Percentiles rank a stretch among this genome's conserved stretches.
Conservation (phyloP, 1,140 invertebrate genomes). For the Pseudomyrmex gracilis region DNA sequence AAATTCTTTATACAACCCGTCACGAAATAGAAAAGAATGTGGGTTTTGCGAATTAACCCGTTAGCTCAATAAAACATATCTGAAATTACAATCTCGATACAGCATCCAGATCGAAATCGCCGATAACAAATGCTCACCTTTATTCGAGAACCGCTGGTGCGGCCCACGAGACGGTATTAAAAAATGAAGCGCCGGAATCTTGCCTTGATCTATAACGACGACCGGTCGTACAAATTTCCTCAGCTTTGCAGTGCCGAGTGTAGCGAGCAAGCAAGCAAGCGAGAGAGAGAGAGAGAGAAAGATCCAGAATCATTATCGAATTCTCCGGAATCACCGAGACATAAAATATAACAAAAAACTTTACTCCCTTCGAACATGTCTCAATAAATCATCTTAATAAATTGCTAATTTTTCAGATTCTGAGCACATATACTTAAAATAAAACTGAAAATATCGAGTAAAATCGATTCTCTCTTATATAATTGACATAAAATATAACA, state of each 20-base stretch:
- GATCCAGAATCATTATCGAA: slow-evolving; percentile 58
- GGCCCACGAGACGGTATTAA: slow-evolving; percentile 25
- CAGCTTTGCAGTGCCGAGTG: slow-evolving; percentile 20
- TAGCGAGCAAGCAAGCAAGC: not conserved
- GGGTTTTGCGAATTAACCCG: slow-evolving; percentile 50
- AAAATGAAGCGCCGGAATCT: slow-evolving; percentile 63
- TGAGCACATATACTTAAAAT: not conserved
- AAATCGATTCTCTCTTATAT: not conserved
- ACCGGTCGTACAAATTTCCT: slow-evolving; percentile 73
- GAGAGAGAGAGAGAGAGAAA: too few relatives aligned
- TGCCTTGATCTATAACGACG: slow-evolving; percentile 71
- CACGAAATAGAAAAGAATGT: not conserved
- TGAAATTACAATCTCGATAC: slow-evolving; percentile 67
- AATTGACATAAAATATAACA: not conserved
- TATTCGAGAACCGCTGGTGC: slow-evolving; percentile 47
- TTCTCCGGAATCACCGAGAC: slow-evolving; percentile 58
- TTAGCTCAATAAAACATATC: slow-evolving; percentile 53
- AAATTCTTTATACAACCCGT: slow-evolving; percentile 10
- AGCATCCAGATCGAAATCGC: slow-evolving; percentile 45
- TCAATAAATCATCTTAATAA: slow-evolving; percentile 76
- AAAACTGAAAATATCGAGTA: not conserved
- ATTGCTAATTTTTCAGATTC: slow-evolving; percentile 63
- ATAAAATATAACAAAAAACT: slow-evolving; percentile 61
- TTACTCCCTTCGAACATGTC: slow-evolving; percentile 66
- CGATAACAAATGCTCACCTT: slow-evolving; percentile 66